Evolutionary conservation across 2,113 vertebrate species (phyloP).

Genomic region (Bos javanicus): DNA sequence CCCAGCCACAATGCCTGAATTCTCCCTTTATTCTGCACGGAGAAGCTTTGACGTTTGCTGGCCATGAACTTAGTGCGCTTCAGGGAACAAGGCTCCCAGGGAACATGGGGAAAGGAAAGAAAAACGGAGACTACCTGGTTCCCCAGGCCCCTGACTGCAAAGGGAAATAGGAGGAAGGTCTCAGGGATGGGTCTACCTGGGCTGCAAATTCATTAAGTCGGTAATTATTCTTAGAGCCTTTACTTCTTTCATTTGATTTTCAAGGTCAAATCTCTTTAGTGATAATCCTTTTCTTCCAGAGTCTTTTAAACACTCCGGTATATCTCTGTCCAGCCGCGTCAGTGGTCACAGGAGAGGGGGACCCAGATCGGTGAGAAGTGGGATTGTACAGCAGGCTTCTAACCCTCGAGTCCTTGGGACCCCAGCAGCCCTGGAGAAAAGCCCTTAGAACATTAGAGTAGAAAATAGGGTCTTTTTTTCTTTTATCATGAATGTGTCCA

Average conservation of each 20-base stretch:
- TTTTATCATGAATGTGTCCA: not conserved
- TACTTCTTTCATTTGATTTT: not conserved
- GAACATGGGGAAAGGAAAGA: not conserved
- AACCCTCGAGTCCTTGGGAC: not conserved
- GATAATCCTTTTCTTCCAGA: not conserved
- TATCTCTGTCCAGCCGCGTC: not conserved
- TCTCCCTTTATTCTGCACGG: not conserved
- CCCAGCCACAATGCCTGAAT: not conserved
- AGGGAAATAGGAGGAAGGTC: too few species aligned
- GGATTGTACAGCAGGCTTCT: not conserved
- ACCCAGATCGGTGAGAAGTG: not conserved
- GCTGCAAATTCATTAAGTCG: not conserved
- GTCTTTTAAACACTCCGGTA: not conserved
- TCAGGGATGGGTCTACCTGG: not conserved
- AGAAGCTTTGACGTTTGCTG: not conserved
- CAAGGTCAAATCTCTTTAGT: not conserved
- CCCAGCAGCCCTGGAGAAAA: not conserved
- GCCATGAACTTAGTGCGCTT: not conserved
- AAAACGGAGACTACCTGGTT: not conserved
- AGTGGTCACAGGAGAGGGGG: not conserved
- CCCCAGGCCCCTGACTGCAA: rapidly evolving
- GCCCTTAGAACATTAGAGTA: not conserved
- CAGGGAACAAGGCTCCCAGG: not conserved
- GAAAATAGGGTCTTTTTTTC: not conserved
- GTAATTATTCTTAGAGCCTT: not conserved